Evolutionary conservation across 2,113 vertebrate genomes (phyloP), one percentile per base, ranked within the genome.

Genomic region (Prionailurus viverrinus): DNA sequence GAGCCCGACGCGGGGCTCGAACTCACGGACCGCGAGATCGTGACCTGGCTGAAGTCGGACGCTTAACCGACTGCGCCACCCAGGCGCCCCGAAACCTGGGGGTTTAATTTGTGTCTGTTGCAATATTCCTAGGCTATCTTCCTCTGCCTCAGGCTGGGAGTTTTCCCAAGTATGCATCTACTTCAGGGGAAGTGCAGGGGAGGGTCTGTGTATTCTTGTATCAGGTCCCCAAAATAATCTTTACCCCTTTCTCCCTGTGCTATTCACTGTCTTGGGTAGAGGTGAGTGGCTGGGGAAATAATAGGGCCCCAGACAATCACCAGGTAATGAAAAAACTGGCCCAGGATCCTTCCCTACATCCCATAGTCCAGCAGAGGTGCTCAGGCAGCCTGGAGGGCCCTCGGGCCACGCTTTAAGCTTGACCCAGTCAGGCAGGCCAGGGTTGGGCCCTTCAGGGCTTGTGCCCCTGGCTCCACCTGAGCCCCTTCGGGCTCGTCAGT

Each of bases 151-250:
- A 89, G 97, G 97, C 97, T 95, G 96, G 97, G 98, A 79, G 1
- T 97, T 98, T 98, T 97, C 98, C 98, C 98, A 98, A 97, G 97
- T 98, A 97, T 97, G 95, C 97, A 97, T 94, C 95, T 93, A 89
- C 95, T 97, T 71, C 65, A 97, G 93, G 96, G 96, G 18, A 73
- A 94, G 96, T 78, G 39, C 94, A 76, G 83, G 96, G 98, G 97
- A 97, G 95, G 96, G 96, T 95, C 93, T 79, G 87, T 63, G 8
- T 65, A 84, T 97, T 95, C 93, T 97, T 98, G 96, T 53, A 94
- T 97, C 92, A 95, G 93, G 96, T 93, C 97, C 96, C 92, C 82
- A 96, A 69, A 97, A 68, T 88, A 88, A 81, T 87, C 36, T 81
- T 88, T 94, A 73, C 80, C 48, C 84, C 63, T 94, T 53, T 91